These are phyloP conservation scores for Helicoverpa zea DNA, from an alignment of 1,140 invertebrate species.

Conservation along the genomic window DNA sequence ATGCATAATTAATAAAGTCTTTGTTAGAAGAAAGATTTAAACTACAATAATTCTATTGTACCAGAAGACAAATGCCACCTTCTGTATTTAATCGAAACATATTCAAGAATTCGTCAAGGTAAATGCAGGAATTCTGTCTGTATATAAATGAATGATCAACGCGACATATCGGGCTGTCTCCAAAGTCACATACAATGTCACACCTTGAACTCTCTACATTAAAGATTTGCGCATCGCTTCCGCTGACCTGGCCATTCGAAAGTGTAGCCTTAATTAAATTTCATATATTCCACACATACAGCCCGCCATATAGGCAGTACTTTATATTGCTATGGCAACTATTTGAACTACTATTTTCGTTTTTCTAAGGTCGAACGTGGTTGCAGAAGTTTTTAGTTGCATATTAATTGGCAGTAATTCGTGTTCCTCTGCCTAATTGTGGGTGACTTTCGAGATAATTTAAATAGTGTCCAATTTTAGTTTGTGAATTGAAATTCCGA, in stretches of 20 bases:
- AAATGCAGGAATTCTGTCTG: too few species aligned
- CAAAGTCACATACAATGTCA: slow-evolving; percentile 21
- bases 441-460: slow-evolving; percentile 18
- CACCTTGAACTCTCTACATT: slow-evolving; percentile 38
- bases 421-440: slow-evolving; percentile 16
- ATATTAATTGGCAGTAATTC: slow-evolving; percentile 21
- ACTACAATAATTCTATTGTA: too few species aligned
- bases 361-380: slow-evolving; percentile 1
- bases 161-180: neutral
- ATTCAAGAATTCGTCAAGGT: too few species aligned
- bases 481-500: slow-evolving; percentile 2
- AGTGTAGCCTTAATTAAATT: slow-evolving; percentile 30
- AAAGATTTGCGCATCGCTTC: slow-evolving; percentile 19
- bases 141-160: neutral
- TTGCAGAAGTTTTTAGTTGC: neutral
- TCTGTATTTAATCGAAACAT: too few species aligned
- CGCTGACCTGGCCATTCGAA: slow-evolving; percentile 28
- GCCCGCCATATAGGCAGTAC: neutral
- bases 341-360: slow-evolving; percentile 10
- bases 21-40: too few species aligned
- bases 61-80: too few species aligned
- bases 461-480: too few species aligned
- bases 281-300: slow-evolving; percentile 38
- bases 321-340: neutral
- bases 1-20: too few species aligned